These are phyloP conservation scores for Philhelius pedissequus DNA, from an alignment of 2,888 invertebrate species.

Conservation along the genomic window DNA sequence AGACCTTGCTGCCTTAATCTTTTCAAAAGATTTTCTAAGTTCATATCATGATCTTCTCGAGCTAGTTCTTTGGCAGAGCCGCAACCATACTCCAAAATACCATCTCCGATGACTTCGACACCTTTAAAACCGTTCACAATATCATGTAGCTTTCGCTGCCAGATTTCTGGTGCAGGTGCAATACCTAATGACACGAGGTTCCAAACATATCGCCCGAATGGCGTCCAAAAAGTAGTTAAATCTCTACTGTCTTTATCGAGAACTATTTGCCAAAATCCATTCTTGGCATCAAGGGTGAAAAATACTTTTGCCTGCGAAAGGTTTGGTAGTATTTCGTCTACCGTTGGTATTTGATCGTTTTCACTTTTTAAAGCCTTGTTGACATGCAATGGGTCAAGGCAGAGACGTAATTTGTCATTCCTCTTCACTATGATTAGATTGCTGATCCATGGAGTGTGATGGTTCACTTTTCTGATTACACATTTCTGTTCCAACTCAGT, in stretches of 20 bases:
- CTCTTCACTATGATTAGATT: not conserved
- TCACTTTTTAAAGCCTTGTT: not conserved
- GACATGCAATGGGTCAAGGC: not conserved
- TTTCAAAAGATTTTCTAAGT: not conserved
- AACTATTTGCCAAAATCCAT: not conserved
- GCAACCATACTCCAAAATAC: not conserved
- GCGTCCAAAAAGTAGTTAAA: not conserved
- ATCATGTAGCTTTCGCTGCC: not conserved
- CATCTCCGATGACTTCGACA: not conserved
- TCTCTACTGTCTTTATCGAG: not conserved
- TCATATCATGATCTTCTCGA: not conserved
- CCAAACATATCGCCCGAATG: not conserved
- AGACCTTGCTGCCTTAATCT: not conserved
- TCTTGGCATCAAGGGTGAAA: not conserved
- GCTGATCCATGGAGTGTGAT: not conserved
- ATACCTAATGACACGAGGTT: not conserved
- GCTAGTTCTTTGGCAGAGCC: not conserved
- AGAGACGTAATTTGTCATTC: not conserved
- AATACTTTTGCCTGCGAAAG: not conserved
- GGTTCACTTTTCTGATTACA: not conserved
- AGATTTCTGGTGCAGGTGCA: not conserved
- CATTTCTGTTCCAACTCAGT: not conserved
- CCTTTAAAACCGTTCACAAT: not conserved
- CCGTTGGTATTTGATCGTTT: not conserved
- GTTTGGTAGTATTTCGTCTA: not conserved